Percentiles rank a stretch among this genome's conserved stretches.
Conservation (phyloP, 2,113 vertebrate genomes). For the Corythornis cristatus region DNA sequence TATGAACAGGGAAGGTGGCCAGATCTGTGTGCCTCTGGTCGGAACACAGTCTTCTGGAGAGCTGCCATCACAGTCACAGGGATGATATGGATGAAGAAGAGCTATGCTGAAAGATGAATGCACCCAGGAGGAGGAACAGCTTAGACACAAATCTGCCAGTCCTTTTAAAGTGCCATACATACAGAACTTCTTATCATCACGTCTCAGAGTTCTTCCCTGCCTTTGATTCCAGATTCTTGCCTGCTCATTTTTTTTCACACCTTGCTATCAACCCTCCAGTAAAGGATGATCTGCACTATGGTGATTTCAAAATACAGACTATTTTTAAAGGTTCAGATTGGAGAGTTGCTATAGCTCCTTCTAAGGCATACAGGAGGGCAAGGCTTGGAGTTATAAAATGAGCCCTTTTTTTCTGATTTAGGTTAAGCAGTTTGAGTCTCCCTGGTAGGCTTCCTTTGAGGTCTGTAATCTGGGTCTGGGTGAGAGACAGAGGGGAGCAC, state of each 20-base stretch:
- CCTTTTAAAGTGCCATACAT: background rate
- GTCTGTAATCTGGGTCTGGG: background rate
- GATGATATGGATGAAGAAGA: background rate
- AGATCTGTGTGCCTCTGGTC: background rate
- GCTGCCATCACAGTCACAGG: background rate
- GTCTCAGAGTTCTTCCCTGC: background rate
- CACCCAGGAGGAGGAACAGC: conserved; percentile 26
- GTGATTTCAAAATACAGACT: conserved; percentile 13
- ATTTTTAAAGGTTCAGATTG: conserved; percentile 4
- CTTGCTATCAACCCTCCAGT: background rate
- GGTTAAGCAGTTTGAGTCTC: background rate
- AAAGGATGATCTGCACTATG: background rate
- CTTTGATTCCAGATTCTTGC: conserved; percentile 43
- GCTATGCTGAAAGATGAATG: background rate
- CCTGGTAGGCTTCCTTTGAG: background rate
- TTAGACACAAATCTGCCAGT: conserved; percentile 45
- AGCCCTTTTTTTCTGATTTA: background rate
- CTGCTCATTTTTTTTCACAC: conserved; percentile 19
- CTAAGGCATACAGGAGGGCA: background rate
- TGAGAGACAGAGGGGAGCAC: background rate
- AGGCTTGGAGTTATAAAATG: background rate
- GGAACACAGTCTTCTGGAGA: background rate
- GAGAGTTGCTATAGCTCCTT: background rate
- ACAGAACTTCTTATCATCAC: conserved; percentile 8
- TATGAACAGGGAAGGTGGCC: background rate